phyloP scores from a whole-genome alignment of 92 coral and sea anemone species.

The Epizoanthus stellaris region DNA sequence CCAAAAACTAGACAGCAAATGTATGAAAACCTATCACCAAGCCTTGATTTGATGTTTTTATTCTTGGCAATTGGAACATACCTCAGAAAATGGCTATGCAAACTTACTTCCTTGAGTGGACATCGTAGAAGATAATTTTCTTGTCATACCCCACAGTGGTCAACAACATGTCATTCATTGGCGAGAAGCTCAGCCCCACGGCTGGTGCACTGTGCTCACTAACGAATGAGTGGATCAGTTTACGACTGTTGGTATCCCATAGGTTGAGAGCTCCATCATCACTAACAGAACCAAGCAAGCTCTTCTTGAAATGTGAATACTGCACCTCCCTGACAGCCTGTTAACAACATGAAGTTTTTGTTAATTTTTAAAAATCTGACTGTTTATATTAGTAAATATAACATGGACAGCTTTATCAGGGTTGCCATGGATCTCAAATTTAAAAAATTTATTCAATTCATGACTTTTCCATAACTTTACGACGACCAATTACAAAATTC shows the following conservation, averaged over 20 bases:
- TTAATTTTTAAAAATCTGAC: background rate
- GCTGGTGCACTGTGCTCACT: slow-evolving; percentile 97
- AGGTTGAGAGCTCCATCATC: slow-evolving; percentile 97
- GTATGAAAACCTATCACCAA: no score
- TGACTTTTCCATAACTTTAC: no score
- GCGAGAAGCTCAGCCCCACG: slow-evolving; percentile 89
- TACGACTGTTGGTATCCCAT: slow-evolving; percentile 94
- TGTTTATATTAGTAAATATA: no score
- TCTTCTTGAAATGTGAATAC: slow-evolving; percentile 92
- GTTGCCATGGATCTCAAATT: no score
- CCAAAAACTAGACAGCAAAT: no score
- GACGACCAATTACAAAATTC: no score
- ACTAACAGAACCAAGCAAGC: slow-evolving; percentile 92
- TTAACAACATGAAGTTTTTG: background rate
- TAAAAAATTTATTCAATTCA: no score
- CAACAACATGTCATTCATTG: slow-evolving; percentile 95
- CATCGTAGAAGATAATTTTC: slow-evolving; percentile 92
- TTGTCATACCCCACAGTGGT: slow-evolving; percentile 94
- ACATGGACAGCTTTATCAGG: no score
- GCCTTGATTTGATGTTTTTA: no score
- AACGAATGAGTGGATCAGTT: slow-evolving; percentile 81
- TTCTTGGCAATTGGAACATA: background rate
- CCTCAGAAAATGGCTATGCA: no score
- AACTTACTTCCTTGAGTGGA: slow-evolving; percentile 93
- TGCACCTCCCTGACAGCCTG: slow-evolving; percentile 90